Evolutionary conservation across 30 jellyfish, hydroid and myxozoan genomes (phyloP).

Genomic region (Nemopilema nomurai): DNA sequence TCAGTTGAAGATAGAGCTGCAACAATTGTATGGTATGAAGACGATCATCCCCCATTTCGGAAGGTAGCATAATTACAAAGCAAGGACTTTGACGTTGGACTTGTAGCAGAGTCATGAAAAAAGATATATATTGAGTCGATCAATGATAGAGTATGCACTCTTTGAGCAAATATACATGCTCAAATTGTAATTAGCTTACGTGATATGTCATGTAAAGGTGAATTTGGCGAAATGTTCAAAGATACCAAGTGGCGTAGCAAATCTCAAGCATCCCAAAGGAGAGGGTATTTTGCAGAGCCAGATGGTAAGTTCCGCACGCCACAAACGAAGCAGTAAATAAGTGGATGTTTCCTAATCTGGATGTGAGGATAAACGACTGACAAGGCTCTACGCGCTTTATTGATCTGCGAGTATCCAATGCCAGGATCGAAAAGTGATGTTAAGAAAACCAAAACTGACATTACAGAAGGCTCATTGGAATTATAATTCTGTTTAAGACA

Average conservation of each 20-base stretch:
- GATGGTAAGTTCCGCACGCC: slow-evolving; percentile 22
- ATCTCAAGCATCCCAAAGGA: slow-evolving; percentile 27
- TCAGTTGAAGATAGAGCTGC: too few species aligned
- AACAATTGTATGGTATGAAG: too few species aligned
- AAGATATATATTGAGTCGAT: not conserved
- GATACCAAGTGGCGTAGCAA: not conserved
- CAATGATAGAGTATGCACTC: slow-evolving; percentile 1
- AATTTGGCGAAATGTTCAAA: not conserved
- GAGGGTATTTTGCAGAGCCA: slow-evolving; percentile 13
- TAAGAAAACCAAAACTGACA: not conserved
- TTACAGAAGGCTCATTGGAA: slow-evolving; percentile 25
- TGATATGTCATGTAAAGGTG: not conserved
- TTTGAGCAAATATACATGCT: slow-evolving; percentile 10
- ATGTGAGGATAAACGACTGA: not conserved
- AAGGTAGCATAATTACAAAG: too few species aligned
- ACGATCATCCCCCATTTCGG: too few species aligned
- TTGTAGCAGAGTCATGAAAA: slow-evolving; percentile 15
- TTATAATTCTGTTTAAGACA: slow-evolving; percentile 15
- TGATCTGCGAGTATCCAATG: not conserved
- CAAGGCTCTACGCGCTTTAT: too few species aligned
- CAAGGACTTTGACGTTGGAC: too few species aligned
- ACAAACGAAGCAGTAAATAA: not conserved
- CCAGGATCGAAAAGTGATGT: slow-evolving; percentile 22
- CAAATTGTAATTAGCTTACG: not conserved
- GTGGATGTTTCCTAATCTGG: slow-evolving; percentile 27